Conservation (phyloP, 1,140 invertebrate species). For the Aplysia californica region DNA sequence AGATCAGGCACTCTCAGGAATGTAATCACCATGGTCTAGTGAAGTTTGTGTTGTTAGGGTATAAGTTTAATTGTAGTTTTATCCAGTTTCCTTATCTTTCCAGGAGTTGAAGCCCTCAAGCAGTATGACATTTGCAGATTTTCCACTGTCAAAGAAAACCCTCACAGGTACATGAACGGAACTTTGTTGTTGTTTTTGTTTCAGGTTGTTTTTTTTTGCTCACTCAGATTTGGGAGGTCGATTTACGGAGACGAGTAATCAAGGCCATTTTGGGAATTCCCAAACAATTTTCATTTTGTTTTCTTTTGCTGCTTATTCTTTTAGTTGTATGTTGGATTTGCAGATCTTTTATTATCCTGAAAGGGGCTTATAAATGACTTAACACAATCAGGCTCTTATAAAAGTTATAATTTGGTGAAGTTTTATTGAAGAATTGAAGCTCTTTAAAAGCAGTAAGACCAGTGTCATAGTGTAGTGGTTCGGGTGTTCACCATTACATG, state of each 20-base stretch:
- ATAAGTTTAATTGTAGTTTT: not conserved
- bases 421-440: not conserved
- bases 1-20: not conserved
- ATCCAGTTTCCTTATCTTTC: constrained; percentile 30
- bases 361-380: too few relatives aligned
- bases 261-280: not conserved
- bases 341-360: too few relatives aligned
- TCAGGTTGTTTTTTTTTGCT: not conserved
- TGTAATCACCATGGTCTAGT: not conserved
- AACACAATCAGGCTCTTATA: not conserved
- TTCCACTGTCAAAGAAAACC: constrained; percentile 84
- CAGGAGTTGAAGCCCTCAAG: constrained; percentile 69
- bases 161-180: constrained; percentile 73
- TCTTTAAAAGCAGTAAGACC: too few relatives aligned
- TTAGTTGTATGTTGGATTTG: not conserved
- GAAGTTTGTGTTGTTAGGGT: not conserved
- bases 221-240: not conserved
- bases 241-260: not conserved
- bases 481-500: too few relatives aligned
- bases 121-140: constrained; percentile 80
- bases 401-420: not conserved
- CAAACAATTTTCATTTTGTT: not conserved
- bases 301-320: not conserved
- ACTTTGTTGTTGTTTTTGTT: too few relatives aligned
- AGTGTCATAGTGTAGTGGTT: too few relatives aligned